Conservation (phyloP, 2,113 vertebrate species). For the Ailurus styani region DNA sequence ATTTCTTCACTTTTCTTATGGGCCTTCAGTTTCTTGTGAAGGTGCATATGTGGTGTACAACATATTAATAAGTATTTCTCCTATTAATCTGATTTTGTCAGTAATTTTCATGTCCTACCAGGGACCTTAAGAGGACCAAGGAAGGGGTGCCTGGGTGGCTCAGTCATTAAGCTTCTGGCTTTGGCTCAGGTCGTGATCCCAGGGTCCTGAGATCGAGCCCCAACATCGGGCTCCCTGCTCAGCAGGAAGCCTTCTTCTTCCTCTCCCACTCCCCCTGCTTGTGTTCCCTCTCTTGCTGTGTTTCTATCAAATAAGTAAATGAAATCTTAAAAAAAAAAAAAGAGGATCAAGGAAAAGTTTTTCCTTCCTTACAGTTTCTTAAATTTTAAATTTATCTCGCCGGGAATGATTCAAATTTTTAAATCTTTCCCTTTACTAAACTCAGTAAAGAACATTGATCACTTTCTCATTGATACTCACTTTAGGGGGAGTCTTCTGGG, state of each 20-base stretch:
- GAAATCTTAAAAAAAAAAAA: too few species aligned
- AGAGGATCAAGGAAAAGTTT: neutral
- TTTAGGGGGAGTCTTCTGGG: neutral
- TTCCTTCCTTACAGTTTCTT: neutral
- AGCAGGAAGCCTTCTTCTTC: too few species aligned
- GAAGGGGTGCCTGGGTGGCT: too few species aligned
- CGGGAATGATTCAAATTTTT: neutral
- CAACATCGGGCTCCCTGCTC: too few species aligned
- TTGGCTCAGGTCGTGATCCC: too few species aligned
- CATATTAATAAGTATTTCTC: neutral
- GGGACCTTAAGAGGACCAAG: neutral
- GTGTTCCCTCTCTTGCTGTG: too few species aligned
- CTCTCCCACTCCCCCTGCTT: too few species aligned
- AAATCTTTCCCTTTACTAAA: slow-evolving; percentile 10
- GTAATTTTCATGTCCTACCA: neutral
- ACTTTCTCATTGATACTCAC: neutral
- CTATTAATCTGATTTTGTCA: neutral
- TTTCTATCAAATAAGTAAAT: too few species aligned
- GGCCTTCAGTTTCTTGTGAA: neutral
- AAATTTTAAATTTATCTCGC: neutral
- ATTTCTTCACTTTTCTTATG: neutral
- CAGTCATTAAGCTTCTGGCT: too few species aligned
- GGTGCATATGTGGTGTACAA: neutral
- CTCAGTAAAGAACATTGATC: neutral
- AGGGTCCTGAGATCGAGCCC: too few species aligned